Percentiles rank a stretch among this genome's conserved stretches.
Conservation (phyloP, 2,888 invertebrate genomes). For the Hypena proboscidalis region DNA sequence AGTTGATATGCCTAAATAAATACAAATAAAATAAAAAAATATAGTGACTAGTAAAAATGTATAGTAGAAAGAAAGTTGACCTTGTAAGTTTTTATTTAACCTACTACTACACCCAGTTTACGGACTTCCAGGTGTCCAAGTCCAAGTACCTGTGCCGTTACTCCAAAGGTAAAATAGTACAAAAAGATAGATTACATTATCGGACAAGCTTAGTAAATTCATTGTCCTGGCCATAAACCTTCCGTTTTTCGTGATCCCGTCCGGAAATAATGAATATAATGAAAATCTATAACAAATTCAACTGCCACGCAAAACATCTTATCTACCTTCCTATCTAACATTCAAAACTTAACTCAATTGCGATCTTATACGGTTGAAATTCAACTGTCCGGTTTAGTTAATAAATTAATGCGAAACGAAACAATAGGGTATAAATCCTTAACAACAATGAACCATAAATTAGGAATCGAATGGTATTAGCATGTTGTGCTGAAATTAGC, state of each 20-base stretch:
- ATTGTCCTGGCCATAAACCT: neutral
- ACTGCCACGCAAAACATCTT: neutral
- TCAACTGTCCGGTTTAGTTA: conserved; percentile 1
- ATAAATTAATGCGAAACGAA: conserved; percentile 25
- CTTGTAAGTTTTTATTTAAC: too few relatives aligned
- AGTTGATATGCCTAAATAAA: too few relatives aligned
- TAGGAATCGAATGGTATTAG: conserved; percentile 46
- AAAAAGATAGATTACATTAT: too few relatives aligned
- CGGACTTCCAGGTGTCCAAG: too few relatives aligned
- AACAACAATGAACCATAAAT: conserved; percentile 48
- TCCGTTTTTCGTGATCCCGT: neutral
- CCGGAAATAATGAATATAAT: conserved; percentile 11
- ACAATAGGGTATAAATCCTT: conserved; percentile 46
- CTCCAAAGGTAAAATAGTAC: too few relatives aligned
- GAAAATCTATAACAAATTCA: conserved; percentile 1
- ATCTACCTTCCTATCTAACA: neutral
- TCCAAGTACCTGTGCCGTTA: too few relatives aligned
- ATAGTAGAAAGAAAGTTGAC: too few relatives aligned
- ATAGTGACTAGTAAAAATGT: too few relatives aligned
- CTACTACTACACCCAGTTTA: too few relatives aligned
- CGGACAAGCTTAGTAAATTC: neutral
- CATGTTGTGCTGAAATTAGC: conserved; percentile 41
- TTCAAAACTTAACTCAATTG: neutral
- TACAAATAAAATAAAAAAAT: too few relatives aligned
- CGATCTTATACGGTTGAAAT: conserved; percentile 3